Evolutionary conservation across 2,113 vertebrate species (phyloP), one percentile per base, ranked within the genome.

Genomic region (Sisor rabdophorus): DNA sequence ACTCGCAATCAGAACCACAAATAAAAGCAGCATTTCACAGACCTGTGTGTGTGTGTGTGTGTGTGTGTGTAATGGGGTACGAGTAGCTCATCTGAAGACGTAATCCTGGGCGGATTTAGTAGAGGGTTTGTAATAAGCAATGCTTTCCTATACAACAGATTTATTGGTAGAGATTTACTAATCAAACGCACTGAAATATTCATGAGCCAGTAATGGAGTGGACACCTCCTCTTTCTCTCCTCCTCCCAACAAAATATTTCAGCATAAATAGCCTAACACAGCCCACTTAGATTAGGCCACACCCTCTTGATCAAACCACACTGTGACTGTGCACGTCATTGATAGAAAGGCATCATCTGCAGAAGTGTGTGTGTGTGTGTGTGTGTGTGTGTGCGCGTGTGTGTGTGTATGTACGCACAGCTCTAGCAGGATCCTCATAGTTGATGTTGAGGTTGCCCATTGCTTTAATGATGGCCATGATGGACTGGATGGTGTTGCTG

Each of bases 401-500:
- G 68, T 52, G 22, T 64, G 71, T 67, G 61, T 63, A 40, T 73
- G 2, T 20, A 91, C 95, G 0, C 88, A 98, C 96, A 74, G 89
- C 91, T 82, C 96, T 92, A 20, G 91, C 86, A 75, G 92, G 8
- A n/a, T 98, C 95, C 3, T 94, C 94, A 22, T 96, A 98, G 64
- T 95, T 91, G n/a, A 98, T 95, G 86, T 98, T 95, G 80, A 98
- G 92, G 85, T 95, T 96, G 84, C 88, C 88, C 95, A 98, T 98
- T 0, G 96, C 96, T 88, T 98, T 98, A 90, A 98, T 94, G 75
- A 98, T 98, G 78, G 96, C 95, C 95, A 98, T 98, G 81, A 98
- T 97, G 84, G 96, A 98, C 90, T 98, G 96, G 90, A 98, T 97
- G 88, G 95, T 98, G 92, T 98, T 98, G 91, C 96, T 98, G 91